A percentile compares a stretch with the other conserved stretches of the same genome.
These are phyloP conservation scores for Philhelius pedissequus DNA, from an alignment of 2,888 invertebrate genomes.

Conservation along the genomic window DNA sequence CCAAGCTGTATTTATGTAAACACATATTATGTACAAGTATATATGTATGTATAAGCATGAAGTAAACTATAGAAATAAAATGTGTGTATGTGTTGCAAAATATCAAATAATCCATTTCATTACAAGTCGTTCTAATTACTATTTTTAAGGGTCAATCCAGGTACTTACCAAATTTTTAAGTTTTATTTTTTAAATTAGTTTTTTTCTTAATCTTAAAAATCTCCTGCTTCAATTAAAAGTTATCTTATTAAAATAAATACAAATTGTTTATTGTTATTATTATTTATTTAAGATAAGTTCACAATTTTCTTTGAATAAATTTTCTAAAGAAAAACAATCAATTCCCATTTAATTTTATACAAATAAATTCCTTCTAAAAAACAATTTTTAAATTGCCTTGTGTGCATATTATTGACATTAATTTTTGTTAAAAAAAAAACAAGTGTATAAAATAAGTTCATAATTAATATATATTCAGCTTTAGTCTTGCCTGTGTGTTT, in stretches of 20 bases:
- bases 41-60: too few relatives aligned
- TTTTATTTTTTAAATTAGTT: not conserved
- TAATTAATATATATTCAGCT: not conserved
- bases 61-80: too few relatives aligned
- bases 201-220: not conserved
- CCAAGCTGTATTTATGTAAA: too few relatives aligned
- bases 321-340: not conserved
- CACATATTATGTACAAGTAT: too few relatives aligned
- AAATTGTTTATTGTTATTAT: not conserved
- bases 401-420: not conserved
- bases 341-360: not conserved
- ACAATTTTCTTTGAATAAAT: not conserved
- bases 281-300: not conserved
- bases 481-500: not conserved
- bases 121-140: not conserved
- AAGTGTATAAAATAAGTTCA: not conserved
- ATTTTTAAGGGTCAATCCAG: not conserved
- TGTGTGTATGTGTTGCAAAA: not conserved
- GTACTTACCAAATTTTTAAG: not conserved
- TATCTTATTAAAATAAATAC: not conserved
- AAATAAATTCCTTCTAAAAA: not conserved
- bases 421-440: not conserved
- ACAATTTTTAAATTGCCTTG: not conserved
- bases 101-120: not conserved
- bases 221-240: not conserved